Base-by-base conservation (phyloP, 2,888 invertebrate species). In the Rhagophthalmus giganteus region DNA sequence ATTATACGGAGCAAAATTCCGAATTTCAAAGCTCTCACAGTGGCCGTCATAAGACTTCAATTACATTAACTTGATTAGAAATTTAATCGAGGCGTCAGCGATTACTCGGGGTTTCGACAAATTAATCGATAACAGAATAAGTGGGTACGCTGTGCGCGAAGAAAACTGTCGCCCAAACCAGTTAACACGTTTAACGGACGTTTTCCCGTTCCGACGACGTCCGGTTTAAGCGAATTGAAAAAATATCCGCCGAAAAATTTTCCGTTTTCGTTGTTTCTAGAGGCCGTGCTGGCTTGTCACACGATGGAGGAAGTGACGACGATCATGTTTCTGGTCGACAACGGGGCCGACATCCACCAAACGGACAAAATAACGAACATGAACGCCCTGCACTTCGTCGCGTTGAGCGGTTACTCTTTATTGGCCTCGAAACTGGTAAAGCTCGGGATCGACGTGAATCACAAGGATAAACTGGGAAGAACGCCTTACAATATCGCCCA, bases 381-480 rank as follows among this genome's bases (percentile, higher is more conserved):
- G 8, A 79, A 78, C 58, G 74, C 77, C 0, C 63, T 81, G 26
- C 80, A 81, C 62, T 76, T 78, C 51, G 78, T 78, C 8, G 80
- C 80, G 1, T 76, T 79, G 72, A 75, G 74, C 49, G 74, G 78
- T 53, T 78, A 78, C 53, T 66, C 68, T 27, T 59, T 56, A 1
- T 68, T 80, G 1, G 75, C 77, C 10, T 47, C 55, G 2, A 60
- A 74, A 26, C 69, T 79, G 4, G 45, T 76, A 1, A 58, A 68
- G 1, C 61, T 75, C 2, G 78, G 78, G 13, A 77, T 77, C 5
- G 64, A 77, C 60, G 48, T 74, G 1, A 59, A 61, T 27, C 54
- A 64, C 13, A 64, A 45, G 1, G 79, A 79, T 59, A 72, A 73
- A 44, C 70, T 74, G 51, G 60, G 70, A 20, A 69, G 76, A 64